phyloP scores from a whole-genome alignment of 2,888 invertebrate genomes.

The Octodonta nipae region DNA sequence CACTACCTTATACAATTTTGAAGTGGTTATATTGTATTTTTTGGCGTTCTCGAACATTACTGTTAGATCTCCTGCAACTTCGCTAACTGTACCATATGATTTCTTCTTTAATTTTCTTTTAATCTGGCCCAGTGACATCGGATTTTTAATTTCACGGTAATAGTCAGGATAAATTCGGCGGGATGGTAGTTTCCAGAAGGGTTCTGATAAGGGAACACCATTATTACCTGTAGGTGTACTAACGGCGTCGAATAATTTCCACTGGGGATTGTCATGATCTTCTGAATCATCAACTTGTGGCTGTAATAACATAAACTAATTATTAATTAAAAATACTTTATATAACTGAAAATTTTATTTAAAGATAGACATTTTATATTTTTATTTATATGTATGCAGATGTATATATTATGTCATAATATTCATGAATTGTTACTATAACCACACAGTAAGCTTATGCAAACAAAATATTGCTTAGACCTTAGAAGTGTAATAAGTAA shows the following conservation, averaged over 20 bases:
- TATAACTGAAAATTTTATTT: no score
- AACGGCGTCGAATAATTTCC: conserved; percentile 80
- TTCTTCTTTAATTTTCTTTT: conserved; percentile 68
- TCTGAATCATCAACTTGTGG: no score
- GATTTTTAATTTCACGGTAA: conserved; percentile 91
- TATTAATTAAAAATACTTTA: no score
- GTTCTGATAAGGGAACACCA: conserved; percentile 78
- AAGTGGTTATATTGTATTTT: conserved; percentile 70
- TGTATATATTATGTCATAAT: no score
- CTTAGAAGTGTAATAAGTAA: no score
- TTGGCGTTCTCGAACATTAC: conserved; percentile 95
- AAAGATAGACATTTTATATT: no score
- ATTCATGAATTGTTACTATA: no score
- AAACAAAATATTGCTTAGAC: no score
- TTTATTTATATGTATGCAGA: no score
- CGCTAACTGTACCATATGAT: conserved; percentile 70
- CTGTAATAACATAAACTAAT: no score
- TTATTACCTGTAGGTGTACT: conserved; percentile 46
- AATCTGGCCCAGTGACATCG: conserved; percentile 87
- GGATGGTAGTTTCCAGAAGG: conserved; percentile 86
- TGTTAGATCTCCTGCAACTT: conserved; percentile 86
- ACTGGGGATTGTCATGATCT: conserved; percentile 64
- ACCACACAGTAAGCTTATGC: no score
- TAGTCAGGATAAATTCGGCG: conserved; percentile 90
- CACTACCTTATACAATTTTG: conserved; percentile 62